Percentiles rank a stretch among this genome's conserved stretches.
These are phyloP conservation scores for Ophraella communa DNA, from an alignment of 2,888 invertebrate genomes.

Conservation along the genomic window DNA sequence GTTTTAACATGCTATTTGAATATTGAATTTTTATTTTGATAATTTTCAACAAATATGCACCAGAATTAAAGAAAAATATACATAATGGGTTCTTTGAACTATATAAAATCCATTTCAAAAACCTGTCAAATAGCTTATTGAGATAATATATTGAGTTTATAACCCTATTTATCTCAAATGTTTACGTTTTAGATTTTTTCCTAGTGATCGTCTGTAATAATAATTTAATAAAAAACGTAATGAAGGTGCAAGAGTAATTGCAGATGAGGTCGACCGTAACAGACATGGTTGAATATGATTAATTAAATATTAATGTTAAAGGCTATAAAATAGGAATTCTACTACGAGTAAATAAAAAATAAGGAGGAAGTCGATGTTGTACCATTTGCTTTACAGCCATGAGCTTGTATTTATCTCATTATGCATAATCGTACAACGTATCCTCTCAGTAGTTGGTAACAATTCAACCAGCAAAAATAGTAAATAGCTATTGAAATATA, in stretches of 20 bases:
- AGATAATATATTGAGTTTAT: no score
- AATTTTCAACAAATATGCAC: no score
- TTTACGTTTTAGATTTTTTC: no score
- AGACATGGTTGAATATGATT: slow-evolving; percentile 20
- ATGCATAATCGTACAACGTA: slow-evolving; percentile 16
- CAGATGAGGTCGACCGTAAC: slow-evolving; percentile 19
- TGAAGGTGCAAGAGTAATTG: neutral
- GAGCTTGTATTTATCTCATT: slow-evolving; percentile 18
- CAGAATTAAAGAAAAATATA: no score
- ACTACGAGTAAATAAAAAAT: slow-evolving; percentile 5
- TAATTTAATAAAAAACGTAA: neutral
- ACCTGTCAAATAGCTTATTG: no score
- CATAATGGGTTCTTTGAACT: no score
- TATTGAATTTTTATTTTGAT: no score
- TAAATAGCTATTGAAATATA: neutral
- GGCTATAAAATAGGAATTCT: slow-evolving; percentile 20
- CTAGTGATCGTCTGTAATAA: neutral
- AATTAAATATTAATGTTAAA: slow-evolving; percentile 25
- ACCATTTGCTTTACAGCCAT: slow-evolving; percentile 6
- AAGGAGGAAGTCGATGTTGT: slow-evolving; percentile 8
- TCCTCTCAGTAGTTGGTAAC: slow-evolving; percentile 11
- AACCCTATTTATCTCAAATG: no score
- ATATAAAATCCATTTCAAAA: no score
- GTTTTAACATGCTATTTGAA: no score
- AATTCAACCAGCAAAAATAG: neutral